Conservation (phyloP, 2,888 invertebrate genomes). For the Hymenopus coronatus region DNA sequence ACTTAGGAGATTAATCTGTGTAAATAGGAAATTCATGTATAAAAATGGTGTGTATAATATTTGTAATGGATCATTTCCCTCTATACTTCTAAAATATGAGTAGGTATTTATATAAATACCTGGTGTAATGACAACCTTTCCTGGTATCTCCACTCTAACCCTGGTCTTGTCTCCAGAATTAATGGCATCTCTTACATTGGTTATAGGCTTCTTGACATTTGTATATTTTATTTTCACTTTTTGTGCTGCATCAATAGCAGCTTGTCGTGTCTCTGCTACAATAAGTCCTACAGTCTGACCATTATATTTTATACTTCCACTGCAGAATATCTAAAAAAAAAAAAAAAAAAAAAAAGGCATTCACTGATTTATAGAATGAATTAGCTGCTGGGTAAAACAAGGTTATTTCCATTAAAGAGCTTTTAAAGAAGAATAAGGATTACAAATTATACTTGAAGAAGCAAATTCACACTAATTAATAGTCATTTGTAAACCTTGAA, state of each 20-base stretch:
- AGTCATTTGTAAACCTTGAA: not conserved
- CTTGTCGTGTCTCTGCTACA: constrained; percentile 59
- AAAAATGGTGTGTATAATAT: too few relatives aligned
- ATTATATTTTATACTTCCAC: constrained; percentile 57
- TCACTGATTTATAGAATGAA: not conserved
- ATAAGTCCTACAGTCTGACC: constrained; percentile 75
- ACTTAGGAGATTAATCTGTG: too few relatives aligned
- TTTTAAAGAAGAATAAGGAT: not conserved
- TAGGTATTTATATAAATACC: too few relatives aligned
- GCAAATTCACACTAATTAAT: too few relatives aligned
- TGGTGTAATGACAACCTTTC: too few relatives aligned
- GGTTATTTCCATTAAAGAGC: not conserved
- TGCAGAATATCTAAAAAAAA: constrained; percentile 49
- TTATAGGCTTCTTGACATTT: constrained; percentile 37
- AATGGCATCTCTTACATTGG: constrained; percentile 21
- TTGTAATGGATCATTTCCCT: too few relatives aligned
- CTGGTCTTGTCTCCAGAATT: constrained; percentile 33
- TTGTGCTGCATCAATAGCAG: constrained; percentile 59
- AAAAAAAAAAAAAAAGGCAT: too few relatives aligned
- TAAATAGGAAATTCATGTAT: too few relatives aligned
- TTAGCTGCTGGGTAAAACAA: not conserved
- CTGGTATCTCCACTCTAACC: constrained; percentile 17
- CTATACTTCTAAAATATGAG: too few relatives aligned
- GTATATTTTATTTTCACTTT: constrained; percentile 58
- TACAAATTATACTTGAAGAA: too few relatives aligned